Evolutionary conservation across 2,113 vertebrate species (phyloP).

Genomic region (Vidua macroura): DNA sequence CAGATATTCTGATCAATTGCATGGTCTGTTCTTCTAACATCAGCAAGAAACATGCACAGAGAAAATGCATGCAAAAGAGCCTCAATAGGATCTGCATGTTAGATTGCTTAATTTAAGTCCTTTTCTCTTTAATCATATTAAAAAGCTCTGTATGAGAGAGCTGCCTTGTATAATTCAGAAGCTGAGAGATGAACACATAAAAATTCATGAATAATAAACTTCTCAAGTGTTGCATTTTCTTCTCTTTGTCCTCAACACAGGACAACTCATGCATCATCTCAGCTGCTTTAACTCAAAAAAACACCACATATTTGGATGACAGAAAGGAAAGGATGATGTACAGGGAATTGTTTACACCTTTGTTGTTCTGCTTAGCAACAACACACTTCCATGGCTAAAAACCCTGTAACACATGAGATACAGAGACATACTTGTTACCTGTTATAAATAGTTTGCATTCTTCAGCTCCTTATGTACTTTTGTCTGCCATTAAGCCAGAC

Average conservation of each 20-base stretch:
- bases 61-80: neutral
- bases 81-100: fast-evolving
- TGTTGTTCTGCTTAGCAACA: conserved; percentile 7
- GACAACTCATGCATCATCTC: neutral
- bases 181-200: neutral
- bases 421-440: neutral
- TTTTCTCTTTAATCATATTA: neutral
- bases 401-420: neutral
- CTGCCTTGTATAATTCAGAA: neutral
- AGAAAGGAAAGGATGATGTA: conserved; percentile 11
- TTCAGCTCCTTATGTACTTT: neutral
- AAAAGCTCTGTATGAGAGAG: neutral
- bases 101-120: neutral
- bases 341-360: neutral
- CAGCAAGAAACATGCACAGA: neutral
- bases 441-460: neutral
- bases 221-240: neutral
- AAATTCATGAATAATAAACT: neutral
- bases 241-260: neutral
- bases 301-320: neutral
- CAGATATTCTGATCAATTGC: neutral
- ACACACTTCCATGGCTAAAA: neutral
- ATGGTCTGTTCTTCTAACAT: neutral
- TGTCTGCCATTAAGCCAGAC: neutral
- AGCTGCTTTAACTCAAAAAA: neutral